phyloP scores from a whole-genome alignment of 2,888 invertebrate species.

The Pristionchus mayeri region DNA sequence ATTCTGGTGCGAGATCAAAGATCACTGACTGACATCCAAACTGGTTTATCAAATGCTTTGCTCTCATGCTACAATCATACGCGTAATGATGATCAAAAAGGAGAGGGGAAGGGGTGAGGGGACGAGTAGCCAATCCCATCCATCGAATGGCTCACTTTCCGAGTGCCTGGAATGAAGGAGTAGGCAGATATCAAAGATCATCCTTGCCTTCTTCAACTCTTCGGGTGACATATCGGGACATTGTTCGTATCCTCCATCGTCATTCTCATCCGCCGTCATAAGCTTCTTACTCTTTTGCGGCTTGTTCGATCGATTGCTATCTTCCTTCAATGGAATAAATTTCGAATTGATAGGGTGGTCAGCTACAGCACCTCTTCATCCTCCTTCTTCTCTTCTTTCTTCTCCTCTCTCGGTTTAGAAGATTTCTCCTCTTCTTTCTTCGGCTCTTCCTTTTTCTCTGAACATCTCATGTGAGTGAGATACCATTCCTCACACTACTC shows the following conservation, averaged over 20 bases:
- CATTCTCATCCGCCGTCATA: constrained; percentile 29
- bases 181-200: constrained; percentile 44
- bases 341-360: neutral
- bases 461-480: neutral
- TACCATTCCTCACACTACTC: too few species aligned
- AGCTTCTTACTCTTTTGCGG: constrained; percentile 19
- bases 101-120: neutral
- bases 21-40: constrained; percentile 12
- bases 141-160: neutral
- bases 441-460: constrained; percentile 6
- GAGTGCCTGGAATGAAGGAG: neutral
- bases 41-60: constrained; percentile 36
- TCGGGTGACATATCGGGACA: constrained; percentile 53
- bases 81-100: neutral
- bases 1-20: constrained; percentile 75
- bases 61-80: neutral
- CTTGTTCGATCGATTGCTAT: neutral
- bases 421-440: neutral
- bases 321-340: neutral
- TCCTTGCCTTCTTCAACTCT: constrained; percentile 55
- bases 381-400: neutral
- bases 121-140: neutral
- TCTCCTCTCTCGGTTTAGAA: neutral
- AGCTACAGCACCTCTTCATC: neutral
- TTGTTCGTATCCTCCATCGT: constrained; percentile 56